Percentiles rank a stretch among this genome's conserved stretches.
These are phyloP conservation scores for Craseonycteris thonglongyai DNA, from an alignment of 2,113 vertebrate species.

Conservation along the genomic window DNA sequence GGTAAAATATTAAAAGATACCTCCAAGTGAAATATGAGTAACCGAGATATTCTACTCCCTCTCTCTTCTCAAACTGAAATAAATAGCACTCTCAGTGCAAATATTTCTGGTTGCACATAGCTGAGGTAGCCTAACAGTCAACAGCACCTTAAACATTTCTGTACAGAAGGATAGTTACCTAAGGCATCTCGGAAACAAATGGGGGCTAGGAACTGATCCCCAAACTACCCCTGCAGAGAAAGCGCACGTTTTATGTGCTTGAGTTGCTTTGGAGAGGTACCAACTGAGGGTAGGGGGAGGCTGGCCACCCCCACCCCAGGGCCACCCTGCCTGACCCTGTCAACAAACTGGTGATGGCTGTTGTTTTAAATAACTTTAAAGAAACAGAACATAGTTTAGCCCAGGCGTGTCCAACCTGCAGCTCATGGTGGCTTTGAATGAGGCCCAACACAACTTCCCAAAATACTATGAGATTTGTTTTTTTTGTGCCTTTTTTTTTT, in stretches of 20 bases:
- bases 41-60: not conserved
- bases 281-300: not conserved
- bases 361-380: not conserved
- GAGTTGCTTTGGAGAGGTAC: not conserved
- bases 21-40: not conserved
- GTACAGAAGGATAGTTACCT: not conserved
- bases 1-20: not conserved
- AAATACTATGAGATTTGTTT: too few relatives aligned
- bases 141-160: not conserved
- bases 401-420: too few relatives aligned
- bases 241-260: accelerated
- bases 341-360: not conserved
- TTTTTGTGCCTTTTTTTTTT: too few relatives aligned
- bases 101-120: not conserved
- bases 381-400: not conserved
- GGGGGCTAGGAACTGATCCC: not conserved
- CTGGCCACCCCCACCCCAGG: not conserved
- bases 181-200: not conserved
- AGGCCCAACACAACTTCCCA: too few relatives aligned
- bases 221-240: not conserved
- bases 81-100: not conserved
- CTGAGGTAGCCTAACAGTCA: not conserved
- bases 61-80: not conserved
- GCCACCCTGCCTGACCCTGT: too few relatives aligned
- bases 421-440: too few relatives aligned